A percentile compares a stretch with the other conserved stretches of the same genome.
Evolutionary conservation across 64 coral and sea anemone species (phyloP).

Genomic region (Astreopora myriophthalma): DNA sequence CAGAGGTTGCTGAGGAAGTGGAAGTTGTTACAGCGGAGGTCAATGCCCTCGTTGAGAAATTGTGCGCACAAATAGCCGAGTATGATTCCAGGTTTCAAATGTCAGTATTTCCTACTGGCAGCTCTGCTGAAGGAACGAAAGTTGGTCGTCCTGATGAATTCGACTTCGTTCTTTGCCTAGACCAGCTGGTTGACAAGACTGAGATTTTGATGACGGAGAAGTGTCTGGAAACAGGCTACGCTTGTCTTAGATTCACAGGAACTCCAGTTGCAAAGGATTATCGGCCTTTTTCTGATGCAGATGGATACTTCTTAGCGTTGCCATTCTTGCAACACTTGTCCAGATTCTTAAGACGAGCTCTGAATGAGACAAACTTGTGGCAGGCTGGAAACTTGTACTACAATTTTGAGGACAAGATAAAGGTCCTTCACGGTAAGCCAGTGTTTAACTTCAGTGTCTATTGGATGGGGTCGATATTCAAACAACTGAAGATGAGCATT

Average conservation of each 20-base stretch:
- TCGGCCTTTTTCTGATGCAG: constrained; percentile 7
- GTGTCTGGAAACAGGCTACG: constrained; percentile 16
- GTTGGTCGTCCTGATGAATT: constrained; percentile 41
- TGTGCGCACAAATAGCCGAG: constrained; percentile 1
- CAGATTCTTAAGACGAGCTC: constrained; percentile 9
- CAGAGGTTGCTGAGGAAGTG: not conserved
- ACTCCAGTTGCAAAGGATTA: not conserved
- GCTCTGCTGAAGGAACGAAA: constrained; percentile 42
- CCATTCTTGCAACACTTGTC: not conserved
- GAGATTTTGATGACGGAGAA: not conserved
- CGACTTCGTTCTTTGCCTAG: constrained; percentile 40
- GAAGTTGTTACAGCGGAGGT: not conserved
- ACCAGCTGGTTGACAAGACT: constrained; percentile 38
- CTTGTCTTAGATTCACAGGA: constrained; percentile 23
- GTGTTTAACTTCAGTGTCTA: constrained; percentile 43
- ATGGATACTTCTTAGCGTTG: constrained; percentile 16
- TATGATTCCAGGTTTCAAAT: constrained; percentile 43
- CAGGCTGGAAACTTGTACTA: constrained; percentile 32
- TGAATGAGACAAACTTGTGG: constrained; percentile 21
- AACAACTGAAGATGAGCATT: constrained; percentile 37
- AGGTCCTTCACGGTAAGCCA: constrained; percentile 20
- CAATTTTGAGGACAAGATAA: constrained; percentile 47
- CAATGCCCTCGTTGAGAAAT: not conserved
- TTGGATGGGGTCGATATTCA: constrained; percentile 37
- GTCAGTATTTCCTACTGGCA: constrained; percentile 29